Evolutionary conservation across 2,113 vertebrate genomes (phyloP), one percentile per base, ranked within the genome.

Genomic region (Phoenicopterus ruber): DNA sequence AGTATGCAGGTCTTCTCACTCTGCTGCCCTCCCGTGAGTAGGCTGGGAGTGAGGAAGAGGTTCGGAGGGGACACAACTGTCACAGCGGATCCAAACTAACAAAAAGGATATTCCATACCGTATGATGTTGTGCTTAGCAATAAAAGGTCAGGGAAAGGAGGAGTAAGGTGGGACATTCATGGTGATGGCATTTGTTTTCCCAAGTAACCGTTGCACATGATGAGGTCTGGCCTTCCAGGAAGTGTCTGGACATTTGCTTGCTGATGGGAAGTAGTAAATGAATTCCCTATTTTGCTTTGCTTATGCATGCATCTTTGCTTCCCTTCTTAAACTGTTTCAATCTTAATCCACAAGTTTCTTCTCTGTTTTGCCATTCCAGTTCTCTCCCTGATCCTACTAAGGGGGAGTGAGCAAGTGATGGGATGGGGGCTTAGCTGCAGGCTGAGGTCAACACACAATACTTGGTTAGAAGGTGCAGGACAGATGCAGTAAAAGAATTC

Each of bases 151-250:
- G 12, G 15, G 17, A 82, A 78, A 73, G 17, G 15, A 91, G 19
- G 11, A 62, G 6, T 46, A 40, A 67, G 24, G 12, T 22, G 36
- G 11, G 24, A 59, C 12, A 17, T n/a, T 69, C 10, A 21, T 22
- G 16, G 7, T 24, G n/a, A 61, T 26, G 58, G 10, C 7, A 31
- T 34, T 47, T 49, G 6, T 55, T 61, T 90, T 78, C 28, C 14
- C 49, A 78, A n/a, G 31, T n/a, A 55, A 73, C 7, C 2, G 0
- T 38, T 69, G 15, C 9, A 15, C 0, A 0, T 50, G 8, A 8
- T 38, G 28, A 72, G n/a, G 22, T 54, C 40, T 82, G 31, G 2
- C 5, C 66, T 78, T 72, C 17, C 47, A n/a, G 32, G 32, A 78
- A 55, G 11, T 38, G 17, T 21, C 20, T 29, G 50, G 13, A 47